A percentile compares a stretch with the other conserved stretches of the same genome.
Conservation (phyloP, 2,113 vertebrate genomes). For the Toxostoma redivivum region DNA sequence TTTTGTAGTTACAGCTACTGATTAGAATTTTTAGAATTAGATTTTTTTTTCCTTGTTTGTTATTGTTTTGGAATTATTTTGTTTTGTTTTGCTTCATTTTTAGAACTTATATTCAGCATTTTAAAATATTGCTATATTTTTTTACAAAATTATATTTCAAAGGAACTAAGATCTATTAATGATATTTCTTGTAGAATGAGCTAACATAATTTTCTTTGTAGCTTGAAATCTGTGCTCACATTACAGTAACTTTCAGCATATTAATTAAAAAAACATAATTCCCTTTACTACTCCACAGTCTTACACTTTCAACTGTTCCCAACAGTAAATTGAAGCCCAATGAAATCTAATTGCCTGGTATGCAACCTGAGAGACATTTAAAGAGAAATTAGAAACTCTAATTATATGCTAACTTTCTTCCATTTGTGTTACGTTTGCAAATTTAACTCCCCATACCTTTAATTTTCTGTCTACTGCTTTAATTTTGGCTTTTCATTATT, state of each 20-base stretch:
- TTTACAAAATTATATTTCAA: slow-evolving; percentile 8
- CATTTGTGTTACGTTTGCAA: slow-evolving; percentile 50
- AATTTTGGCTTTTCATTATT: slow-evolving; percentile 53
- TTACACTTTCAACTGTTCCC: slow-evolving; percentile 47
- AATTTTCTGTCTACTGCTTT: slow-evolving; percentile 47
- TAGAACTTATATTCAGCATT: not conserved
- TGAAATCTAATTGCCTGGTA: slow-evolving; percentile 43
- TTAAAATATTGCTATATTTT: not conserved
- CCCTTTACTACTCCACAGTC: not conserved
- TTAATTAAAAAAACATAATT: slow-evolving; percentile 45
- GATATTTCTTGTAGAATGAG: not conserved
- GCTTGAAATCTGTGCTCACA: not conserved
- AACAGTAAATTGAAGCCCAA: slow-evolving; percentile 53
- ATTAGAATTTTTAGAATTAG: no score
- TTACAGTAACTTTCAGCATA: slow-evolving; percentile 1
- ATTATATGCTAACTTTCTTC: slow-evolving; percentile 56
- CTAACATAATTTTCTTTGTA: not conserved
- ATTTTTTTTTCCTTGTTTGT: not conserved
- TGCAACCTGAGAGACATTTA: slow-evolving; percentile 51
- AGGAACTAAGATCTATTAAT: not conserved
- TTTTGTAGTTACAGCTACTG: not conserved
- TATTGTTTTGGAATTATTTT: not conserved
- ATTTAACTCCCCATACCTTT: slow-evolving; percentile 50
- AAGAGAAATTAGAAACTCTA: slow-evolving; percentile 64
- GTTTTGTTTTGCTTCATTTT: not conserved